A percentile compares a stretch with the other conserved stretches of the same genome.
Evolutionary conservation across 2,797 vertebrate genomes (phyloP).

Genomic region (Gymnothorax reevesii): DNA sequence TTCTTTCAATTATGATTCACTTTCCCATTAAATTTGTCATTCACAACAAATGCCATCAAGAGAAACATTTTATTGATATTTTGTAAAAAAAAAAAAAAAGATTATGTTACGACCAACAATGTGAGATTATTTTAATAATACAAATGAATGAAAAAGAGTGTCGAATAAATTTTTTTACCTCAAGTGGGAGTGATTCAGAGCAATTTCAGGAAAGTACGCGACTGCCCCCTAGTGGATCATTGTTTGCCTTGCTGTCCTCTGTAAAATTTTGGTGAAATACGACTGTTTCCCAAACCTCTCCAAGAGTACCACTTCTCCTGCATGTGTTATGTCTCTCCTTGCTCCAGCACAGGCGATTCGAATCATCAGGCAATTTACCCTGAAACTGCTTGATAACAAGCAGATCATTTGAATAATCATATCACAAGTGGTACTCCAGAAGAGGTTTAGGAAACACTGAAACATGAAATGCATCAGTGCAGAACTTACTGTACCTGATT

Average conservation of each 20-base stretch:
- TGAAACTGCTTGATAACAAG: too few relatives aligned
- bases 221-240: slow-evolving; percentile 63
- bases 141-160: slow-evolving; percentile 63
- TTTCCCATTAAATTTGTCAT: neutral
- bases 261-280: neutral
- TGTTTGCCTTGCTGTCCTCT: neutral
- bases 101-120: slow-evolving; percentile 52
- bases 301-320: too few relatives aligned
- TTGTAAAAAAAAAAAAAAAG: slow-evolving; percentile 52
- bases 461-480: neutral
- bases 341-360: too few relatives aligned
- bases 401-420: too few relatives aligned
- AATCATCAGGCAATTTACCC: too few relatives aligned
- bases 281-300: too few relatives aligned
- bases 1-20: neutral
- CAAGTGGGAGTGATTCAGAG: neutral
- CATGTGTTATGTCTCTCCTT: too few relatives aligned
- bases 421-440: too few relatives aligned
- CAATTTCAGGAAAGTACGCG: slow-evolving; percentile 43
- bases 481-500: neutral
- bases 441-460: too few relatives aligned
- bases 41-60: neutral
- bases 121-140: slow-evolving; percentile 55
- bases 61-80: slow-evolving; percentile 38
- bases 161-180: slow-evolving; percentile 6